Evolutionary conservation across 1,140 invertebrate species (phyloP).

Genomic region (Pogonomyrmex californicus): DNA sequence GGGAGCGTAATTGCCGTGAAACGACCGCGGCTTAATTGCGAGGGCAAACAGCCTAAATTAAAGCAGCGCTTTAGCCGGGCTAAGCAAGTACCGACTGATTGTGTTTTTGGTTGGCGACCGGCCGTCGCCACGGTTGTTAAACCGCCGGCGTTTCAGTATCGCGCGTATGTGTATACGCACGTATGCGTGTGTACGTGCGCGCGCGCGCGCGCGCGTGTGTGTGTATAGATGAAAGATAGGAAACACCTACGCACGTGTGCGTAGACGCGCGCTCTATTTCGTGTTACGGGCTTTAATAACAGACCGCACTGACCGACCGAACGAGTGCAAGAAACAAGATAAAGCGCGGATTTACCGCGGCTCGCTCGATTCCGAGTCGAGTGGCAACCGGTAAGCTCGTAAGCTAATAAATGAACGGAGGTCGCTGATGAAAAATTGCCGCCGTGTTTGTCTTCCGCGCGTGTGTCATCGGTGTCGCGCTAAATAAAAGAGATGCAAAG

Average conservation of each 20-base stretch:
- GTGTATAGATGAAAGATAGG: not conserved
- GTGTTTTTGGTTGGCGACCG: slow-evolving; percentile 78
- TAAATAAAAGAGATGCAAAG: too few species aligned
- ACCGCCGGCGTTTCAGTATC: slow-evolving; percentile 25
- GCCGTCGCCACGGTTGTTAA: slow-evolving; percentile 77
- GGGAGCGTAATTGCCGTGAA: slow-evolving; percentile 78
- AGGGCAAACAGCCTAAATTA: slow-evolving; percentile 79
- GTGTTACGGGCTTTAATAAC: slow-evolving; percentile 54
- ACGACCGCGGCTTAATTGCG: slow-evolving; percentile 79
- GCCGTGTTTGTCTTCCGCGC: not conserved
- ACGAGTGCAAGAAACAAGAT: slow-evolving; percentile 45
- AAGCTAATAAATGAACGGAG: slow-evolving; percentile 13
- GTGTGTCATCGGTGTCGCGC: too few species aligned
- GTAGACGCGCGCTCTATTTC: slow-evolving; percentile 5
- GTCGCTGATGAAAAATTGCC: slow-evolving; percentile 44
- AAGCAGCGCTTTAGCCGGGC: slow-evolving; percentile 74
- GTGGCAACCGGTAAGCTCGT: not conserved
- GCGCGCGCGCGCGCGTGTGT: not conserved
- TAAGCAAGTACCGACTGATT: slow-evolving; percentile 73
- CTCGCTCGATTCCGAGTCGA: not conserved
- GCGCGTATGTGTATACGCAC: not conserved
- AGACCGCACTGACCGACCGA: slow-evolving; percentile 35
- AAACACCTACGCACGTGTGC: not conserved
- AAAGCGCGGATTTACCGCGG: slow-evolving; percentile 36
- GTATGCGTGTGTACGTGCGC: not conserved